These are phyloP conservation scores for Crotophaga sulcirostris DNA, from an alignment of 2,113 vertebrate species.

Conservation along the genomic window DNA sequence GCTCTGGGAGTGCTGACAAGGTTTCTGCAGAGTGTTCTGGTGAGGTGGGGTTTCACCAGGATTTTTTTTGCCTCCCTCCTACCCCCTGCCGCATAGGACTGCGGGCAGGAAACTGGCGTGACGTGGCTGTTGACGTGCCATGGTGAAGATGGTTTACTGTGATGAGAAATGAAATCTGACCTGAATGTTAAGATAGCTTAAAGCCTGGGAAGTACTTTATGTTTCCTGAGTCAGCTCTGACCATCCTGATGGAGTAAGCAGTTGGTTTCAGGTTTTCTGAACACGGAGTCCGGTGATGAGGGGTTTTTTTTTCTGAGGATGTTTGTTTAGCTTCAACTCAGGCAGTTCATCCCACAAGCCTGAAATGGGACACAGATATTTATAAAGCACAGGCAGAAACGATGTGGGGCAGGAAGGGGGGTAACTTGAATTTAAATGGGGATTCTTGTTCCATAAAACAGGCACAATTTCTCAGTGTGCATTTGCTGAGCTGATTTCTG, in stretches of 20 bases:
- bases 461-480: neutral
- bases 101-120: neutral
- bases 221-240: slow-evolving; percentile 64
- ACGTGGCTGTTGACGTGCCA: neutral
- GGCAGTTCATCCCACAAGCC: slow-evolving; percentile 29
- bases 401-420: neutral
- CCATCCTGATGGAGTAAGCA: slow-evolving; percentile 44
- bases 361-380: slow-evolving; percentile 30
- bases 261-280: slow-evolving; percentile 59
- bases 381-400: slow-evolving; percentile 3
- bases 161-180: slow-evolving; percentile 68
- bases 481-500: slow-evolving; percentile 6
- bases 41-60: neutral
- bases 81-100: neutral
- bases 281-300: slow-evolving; percentile 20
- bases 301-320: slow-evolving; percentile 3
- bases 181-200: slow-evolving; percentile 57
- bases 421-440: neutral
- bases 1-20: neutral
- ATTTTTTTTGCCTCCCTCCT: neutral
- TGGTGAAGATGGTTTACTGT: slow-evolving; percentile 8
- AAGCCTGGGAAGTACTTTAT: slow-evolving; percentile 46
- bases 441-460: neutral
- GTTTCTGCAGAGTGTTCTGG: neutral
- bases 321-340: slow-evolving; percentile 47